Base-by-base conservation (phyloP, 2,113 vertebrate species). In the Gallinago jamesoni region DNA sequence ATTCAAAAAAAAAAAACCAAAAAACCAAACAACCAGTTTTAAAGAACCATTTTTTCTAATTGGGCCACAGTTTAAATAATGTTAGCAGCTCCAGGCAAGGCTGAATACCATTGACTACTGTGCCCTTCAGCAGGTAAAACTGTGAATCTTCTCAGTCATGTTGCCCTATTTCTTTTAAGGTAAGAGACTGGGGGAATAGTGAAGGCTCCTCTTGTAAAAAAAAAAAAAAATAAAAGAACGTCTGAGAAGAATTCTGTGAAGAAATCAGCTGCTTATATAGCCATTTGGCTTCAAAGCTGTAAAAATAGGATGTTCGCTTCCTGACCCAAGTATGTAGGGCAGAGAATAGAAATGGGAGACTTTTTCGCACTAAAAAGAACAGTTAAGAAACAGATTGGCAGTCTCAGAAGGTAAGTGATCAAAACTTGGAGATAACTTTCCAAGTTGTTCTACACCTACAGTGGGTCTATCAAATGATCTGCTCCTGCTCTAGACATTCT, bases 301-400 rank as follows among this genome's bases (percentile, higher is more conserved):
- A 96, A 96, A 97, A 96, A 96, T 96, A 97, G 96, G 92, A 91
- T 95, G 89, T 96, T 96, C 96, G 0, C 95, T 96, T 95, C 87
- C 94, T 97, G 95, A 97, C 96, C 94, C 77, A 95, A 94, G 89
- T 97, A 97, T 95, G 83, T 92, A 96, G 96, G 95, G 53, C 96
- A 97, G 69, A 92, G 96, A 91, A 97, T 33, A 93, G 91, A 90
- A 96, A 89, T 79, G 73, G 84, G 77, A 97, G 90, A 93, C 62
- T 96, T 97, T 96, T 96, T 91, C 95, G 79, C 80, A 93, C 62
- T 93, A 66, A 87, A 96, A 95, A 96, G 96, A 96, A 91, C 76
- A 86, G 92, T 72, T 68, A 87, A 95, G 95, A 82, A 96, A 57
- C 50, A 76, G 66, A 84, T 90, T 89, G 80, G 20, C 76, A 78